A percentile compares a stretch with the other conserved stretches of the same genome.
Evolutionary conservation across 2,888 invertebrate species (phyloP).

Genomic region (Dryococelus australis): DNA sequence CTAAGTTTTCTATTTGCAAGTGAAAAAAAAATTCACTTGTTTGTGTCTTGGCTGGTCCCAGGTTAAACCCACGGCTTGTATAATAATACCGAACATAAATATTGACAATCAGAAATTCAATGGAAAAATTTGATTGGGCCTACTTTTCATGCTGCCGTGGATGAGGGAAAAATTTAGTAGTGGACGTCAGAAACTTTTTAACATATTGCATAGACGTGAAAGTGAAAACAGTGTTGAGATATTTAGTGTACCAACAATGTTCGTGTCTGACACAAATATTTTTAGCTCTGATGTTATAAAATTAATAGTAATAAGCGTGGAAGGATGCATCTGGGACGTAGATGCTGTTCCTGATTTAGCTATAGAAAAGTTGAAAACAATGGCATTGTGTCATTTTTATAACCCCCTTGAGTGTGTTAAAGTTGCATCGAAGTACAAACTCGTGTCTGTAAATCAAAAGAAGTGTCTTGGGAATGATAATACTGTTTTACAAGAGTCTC

Average conservation of each 20-base stretch:
- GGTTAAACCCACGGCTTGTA: background rate
- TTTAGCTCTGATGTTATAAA: conserved; percentile 47
- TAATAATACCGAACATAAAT: background rate
- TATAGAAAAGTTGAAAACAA: conserved; percentile 57
- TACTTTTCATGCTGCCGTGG: conserved; percentile 57
- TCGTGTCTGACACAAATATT: conserved; percentile 54
- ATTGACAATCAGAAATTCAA: background rate
- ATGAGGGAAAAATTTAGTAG: conserved; percentile 59
- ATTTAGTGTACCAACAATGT: conserved; percentile 52
- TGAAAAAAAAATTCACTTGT: no score
- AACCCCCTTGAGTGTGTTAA: conserved; percentile 56
- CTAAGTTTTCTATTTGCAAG: no score
- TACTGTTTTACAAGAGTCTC: conserved; percentile 52
- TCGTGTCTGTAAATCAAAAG: conserved; percentile 54
- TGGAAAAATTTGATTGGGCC: background rate
- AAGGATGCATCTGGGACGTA: conserved; percentile 54
- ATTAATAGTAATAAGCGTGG: conserved; percentile 55
- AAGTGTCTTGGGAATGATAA: conserved; percentile 56
- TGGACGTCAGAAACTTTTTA: conserved; percentile 51
- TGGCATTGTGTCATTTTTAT: conserved; percentile 56
- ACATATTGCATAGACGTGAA: conserved; percentile 38
- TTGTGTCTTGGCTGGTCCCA: no score
- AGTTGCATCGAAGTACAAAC: conserved; percentile 54
- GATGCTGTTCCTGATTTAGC: conserved; percentile 55
- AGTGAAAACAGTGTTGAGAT: conserved; percentile 9